Evolutionary conservation across 1,140 invertebrate genomes (phyloP), one percentile per base, ranked within the genome.

Genomic region (Rhopalosiphum maidis): DNA sequence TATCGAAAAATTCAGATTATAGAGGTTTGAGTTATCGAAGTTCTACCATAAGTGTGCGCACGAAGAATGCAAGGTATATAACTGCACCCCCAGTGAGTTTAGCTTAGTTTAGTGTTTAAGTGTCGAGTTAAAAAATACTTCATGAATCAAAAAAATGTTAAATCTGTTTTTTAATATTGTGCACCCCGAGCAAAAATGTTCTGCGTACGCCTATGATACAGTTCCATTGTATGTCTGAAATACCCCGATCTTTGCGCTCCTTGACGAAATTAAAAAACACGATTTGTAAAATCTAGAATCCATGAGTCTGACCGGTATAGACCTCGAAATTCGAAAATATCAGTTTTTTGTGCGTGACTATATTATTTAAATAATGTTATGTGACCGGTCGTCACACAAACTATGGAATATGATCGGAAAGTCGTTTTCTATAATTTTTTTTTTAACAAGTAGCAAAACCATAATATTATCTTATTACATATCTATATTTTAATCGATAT

Each of bases 401-500:
- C 51, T 54, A 55, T 41, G 35, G 23, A 54, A 89, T 43, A 41
- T 89, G 25, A 55, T 55, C 46, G 48, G 51, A 89, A 89, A 89
- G 46, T 35, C n/a, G 87, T 54, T 54, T 23, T 89, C 35, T 77
- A 77, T 18, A 68, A 68, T 15, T 60, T 54, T 85, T 43, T 30
- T 46, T 30, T 46, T 46, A 23, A 54, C 9, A 23, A 89, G 48
- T 55, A 37, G 88, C 51, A 37, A 54, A 89, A 89, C 88, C 35
- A 46, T 86, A 43, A 43, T 85, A 35, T 88, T 89, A 55, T 8
- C 35, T 89, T 89, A 89, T 88, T 41, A 89, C n/a, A 55, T 25
- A 55, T 41, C 48, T 55, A 89, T 37, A 89, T 55, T 46, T 18
- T 43, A 89, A 89, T 55, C 88, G 48, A 89, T 9, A 41, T 89